Evolutionary conservation across 2,888 invertebrate genomes (phyloP).

Genomic region (Machimus rusticus): DNA sequence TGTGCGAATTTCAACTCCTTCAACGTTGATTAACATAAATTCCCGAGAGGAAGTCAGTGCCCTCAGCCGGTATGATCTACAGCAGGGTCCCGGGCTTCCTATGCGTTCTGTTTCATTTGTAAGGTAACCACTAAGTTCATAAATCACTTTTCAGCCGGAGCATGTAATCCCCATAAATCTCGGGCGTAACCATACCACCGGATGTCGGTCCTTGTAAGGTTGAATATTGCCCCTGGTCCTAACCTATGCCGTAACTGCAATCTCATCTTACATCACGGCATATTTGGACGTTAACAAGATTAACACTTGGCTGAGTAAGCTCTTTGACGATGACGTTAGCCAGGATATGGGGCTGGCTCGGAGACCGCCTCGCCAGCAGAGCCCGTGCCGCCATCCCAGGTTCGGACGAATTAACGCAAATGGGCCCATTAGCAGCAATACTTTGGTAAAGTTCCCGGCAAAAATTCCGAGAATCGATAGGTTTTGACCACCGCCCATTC

Average conservation of each 20-base stretch:
- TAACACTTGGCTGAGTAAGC: slow-evolving; percentile 38
- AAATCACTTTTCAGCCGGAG: slow-evolving; percentile 38
- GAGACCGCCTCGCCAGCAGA: neutral
- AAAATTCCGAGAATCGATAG: neutral
- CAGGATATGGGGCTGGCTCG: neutral
- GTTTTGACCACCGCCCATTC: neutral
- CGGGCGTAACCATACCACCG: slow-evolving; percentile 26
- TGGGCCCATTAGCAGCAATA: neutral
- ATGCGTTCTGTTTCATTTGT: slow-evolving; percentile 35
- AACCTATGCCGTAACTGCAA: slow-evolving; percentile 21
- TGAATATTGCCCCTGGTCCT: slow-evolving; percentile 1
- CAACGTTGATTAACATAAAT: slow-evolving; percentile 35
- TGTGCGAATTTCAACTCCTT: slow-evolving; percentile 20
- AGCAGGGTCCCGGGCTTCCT: neutral
- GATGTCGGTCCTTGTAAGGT: slow-evolving; percentile 25
- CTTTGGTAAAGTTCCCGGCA: neutral
- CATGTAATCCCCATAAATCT: slow-evolving; percentile 41
- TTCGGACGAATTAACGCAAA: neutral
- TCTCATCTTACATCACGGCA: slow-evolving; percentile 30
- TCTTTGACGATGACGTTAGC: slow-evolving; percentile 29
- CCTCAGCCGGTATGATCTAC: slow-evolving; percentile 4
- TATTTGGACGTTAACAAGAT: slow-evolving; percentile 38
- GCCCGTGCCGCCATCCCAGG: neutral
- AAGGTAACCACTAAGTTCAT: slow-evolving; percentile 39
- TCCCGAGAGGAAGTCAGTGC: slow-evolving; percentile 18